Percentiles rank a stretch among this genome's conserved stretches.
phyloP scores from a whole-genome alignment of 2,888 invertebrate genomes.

The Perdita meconis region DNA sequence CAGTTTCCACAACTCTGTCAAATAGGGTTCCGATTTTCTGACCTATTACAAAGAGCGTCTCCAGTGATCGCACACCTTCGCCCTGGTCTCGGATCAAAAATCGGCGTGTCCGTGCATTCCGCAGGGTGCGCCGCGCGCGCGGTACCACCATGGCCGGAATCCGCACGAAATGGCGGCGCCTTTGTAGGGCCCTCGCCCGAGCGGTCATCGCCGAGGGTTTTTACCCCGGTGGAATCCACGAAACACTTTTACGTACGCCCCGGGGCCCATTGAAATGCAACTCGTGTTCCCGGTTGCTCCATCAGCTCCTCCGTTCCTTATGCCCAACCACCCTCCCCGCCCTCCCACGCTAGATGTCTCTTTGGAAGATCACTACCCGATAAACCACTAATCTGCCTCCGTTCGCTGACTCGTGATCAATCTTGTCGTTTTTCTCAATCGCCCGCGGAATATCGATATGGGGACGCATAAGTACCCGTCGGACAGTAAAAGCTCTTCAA shows the following conservation, averaged over 20 bases:
- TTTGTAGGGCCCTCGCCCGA: slow-evolving; percentile 74
- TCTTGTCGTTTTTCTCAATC: slow-evolving; percentile 67
- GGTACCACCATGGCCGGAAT: slow-evolving; percentile 61
- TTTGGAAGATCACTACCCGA: slow-evolving; percentile 66
- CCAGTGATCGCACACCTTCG: slow-evolving; percentile 17
- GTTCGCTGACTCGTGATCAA: slow-evolving; percentile 64
- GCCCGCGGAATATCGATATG: slow-evolving; percentile 39
- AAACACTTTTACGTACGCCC: slow-evolving; percentile 80
- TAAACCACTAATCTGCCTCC: slow-evolving; percentile 77
- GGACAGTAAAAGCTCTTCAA: slow-evolving; percentile 27
- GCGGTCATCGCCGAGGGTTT: slow-evolving; percentile 78
- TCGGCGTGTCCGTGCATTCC: slow-evolving; percentile 55
- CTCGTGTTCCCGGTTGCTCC: slow-evolving; percentile 78
- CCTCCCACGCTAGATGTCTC: slow-evolving; percentile 47
- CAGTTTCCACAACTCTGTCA: background rate
- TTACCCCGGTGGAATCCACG: slow-evolving; percentile 80
- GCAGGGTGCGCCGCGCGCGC: slow-evolving; percentile 47
- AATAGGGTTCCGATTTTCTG: background rate
- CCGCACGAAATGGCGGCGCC: slow-evolving; percentile 75
- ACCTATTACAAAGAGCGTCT: slow-evolving; percentile 1
- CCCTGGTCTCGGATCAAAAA: slow-evolving; percentile 48
- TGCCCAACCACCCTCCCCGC: slow-evolving; percentile 30
- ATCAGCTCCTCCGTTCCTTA: slow-evolving; percentile 64
- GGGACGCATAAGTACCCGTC: slow-evolving; percentile 43
- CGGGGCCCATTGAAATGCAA: slow-evolving; percentile 80